Conservation (phyloP, 1,140 invertebrate genomes). For the Aphelinus atriplicis region DNA sequence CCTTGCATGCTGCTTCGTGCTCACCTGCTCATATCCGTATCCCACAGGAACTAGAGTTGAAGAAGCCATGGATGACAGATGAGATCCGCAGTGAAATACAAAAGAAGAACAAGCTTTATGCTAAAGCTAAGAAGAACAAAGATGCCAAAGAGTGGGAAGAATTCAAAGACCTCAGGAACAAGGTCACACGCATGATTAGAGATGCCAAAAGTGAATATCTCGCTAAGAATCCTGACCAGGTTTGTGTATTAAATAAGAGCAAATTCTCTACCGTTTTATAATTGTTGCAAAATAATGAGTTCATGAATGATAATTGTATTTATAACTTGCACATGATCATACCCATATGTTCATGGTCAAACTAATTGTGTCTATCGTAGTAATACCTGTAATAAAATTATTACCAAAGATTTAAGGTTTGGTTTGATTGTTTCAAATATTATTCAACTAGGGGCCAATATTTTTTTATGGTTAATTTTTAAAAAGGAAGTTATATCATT, state of each 20-base stretch:
- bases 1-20: conserved; percentile 34
- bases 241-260: conserved; percentile 44
- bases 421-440: no score
- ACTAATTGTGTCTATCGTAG: no score
- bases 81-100: conserved; percentile 68
- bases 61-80: conserved; percentile 69
- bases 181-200: conserved; percentile 67
- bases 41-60: conserved; percentile 61
- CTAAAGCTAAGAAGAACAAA: conserved; percentile 66
- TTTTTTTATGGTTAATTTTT: no score
- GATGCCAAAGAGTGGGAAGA: conserved; percentile 65
- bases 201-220: conserved; percentile 68
- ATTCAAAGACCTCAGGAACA: conserved; percentile 68
- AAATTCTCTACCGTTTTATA: no score
- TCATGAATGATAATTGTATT: no score
- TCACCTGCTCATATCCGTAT: conserved; percentile 35
- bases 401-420: no score
- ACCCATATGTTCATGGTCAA: no score
- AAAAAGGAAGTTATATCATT: no score
- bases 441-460: no score
- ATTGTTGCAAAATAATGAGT: no score
- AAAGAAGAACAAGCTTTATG: conserved; percentile 68
- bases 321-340: no score
- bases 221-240: conserved; percentile 66
- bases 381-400: no score